phyloP scores from a whole-genome alignment of 2,888 invertebrate species.

The Copidosoma aretas region DNA sequence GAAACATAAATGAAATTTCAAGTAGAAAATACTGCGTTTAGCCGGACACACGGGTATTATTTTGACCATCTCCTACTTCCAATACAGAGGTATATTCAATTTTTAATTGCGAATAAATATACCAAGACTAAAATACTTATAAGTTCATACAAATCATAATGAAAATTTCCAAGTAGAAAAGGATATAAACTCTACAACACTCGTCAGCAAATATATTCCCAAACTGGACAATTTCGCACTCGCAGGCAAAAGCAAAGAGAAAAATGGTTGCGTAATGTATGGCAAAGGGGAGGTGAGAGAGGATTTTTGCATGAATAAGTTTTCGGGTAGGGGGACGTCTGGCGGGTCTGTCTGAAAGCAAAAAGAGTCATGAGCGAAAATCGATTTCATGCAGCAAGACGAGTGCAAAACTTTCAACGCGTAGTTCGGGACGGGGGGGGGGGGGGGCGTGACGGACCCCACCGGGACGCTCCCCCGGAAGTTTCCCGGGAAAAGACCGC shows the following conservation, averaged over 20 bases:
- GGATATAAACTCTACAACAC: too few relatives aligned
- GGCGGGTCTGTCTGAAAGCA: constrained; percentile 6
- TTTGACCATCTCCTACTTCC: too few relatives aligned
- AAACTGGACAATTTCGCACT: background rate
- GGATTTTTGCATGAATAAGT: constrained; percentile 25
- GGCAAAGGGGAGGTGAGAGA: background rate
- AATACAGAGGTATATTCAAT: too few relatives aligned
- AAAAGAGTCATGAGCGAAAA: constrained; percentile 15
- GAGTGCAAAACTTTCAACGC: constrained; percentile 1
- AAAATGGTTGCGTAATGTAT: background rate
- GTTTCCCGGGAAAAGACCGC: constrained; percentile 1
- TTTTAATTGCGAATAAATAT: too few relatives aligned
- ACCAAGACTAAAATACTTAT: too few relatives aligned
- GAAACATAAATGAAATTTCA: too few relatives aligned
- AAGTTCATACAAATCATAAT: too few relatives aligned
- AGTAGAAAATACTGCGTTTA: too few relatives aligned
- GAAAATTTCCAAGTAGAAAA: too few relatives aligned
- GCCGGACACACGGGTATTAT: too few relatives aligned
- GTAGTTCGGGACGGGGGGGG: background rate
- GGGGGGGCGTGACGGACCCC: constrained; percentile 12
- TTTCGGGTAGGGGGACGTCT: background rate
- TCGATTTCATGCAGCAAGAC: constrained; percentile 10
- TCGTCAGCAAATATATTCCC: too few relatives aligned
- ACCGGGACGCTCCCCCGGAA: constrained; percentile 17
- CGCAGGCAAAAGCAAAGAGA: background rate